Conservation (phyloP, 2,113 vertebrate genomes). For the Elgaria multicarinata region DNA sequence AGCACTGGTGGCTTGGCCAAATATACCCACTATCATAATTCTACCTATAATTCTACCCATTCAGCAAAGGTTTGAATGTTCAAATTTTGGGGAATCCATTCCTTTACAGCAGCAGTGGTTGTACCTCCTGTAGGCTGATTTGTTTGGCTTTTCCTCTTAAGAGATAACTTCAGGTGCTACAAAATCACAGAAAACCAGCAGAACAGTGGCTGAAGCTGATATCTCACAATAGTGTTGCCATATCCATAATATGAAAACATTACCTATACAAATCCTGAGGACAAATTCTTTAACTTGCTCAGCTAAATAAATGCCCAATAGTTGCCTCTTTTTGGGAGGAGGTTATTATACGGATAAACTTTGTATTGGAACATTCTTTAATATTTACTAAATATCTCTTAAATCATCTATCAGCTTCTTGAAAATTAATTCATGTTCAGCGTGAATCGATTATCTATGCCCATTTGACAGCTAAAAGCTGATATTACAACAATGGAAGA, state of each 20-base stretch:
- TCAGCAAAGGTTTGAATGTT: background rate
- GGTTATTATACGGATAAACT: no score
- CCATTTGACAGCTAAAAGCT: no score
- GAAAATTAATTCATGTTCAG: no score
- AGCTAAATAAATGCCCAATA: no score
- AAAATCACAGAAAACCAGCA: background rate
- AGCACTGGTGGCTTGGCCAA: background rate
- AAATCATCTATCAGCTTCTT: no score
- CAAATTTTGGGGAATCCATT: background rate
- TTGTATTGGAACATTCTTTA: no score
- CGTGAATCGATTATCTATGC: no score
- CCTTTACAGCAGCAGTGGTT: background rate
- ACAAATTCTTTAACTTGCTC: background rate
- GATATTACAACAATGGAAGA: no score
- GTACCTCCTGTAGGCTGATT: background rate
- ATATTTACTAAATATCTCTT: no score
- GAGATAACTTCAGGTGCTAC: background rate
- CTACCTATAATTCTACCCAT: background rate
- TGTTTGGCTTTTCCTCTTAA: background rate
- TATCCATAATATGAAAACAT: background rate
- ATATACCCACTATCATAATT: no score
- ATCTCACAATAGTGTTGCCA: background rate
- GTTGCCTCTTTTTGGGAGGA: no score
- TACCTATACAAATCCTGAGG: background rate
- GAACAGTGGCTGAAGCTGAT: background rate